Evolutionary conservation across 2,797 vertebrate genomes (phyloP), one percentile per base, ranked within the genome.

Genomic region (Muraenolepis orangiensis): DNA sequence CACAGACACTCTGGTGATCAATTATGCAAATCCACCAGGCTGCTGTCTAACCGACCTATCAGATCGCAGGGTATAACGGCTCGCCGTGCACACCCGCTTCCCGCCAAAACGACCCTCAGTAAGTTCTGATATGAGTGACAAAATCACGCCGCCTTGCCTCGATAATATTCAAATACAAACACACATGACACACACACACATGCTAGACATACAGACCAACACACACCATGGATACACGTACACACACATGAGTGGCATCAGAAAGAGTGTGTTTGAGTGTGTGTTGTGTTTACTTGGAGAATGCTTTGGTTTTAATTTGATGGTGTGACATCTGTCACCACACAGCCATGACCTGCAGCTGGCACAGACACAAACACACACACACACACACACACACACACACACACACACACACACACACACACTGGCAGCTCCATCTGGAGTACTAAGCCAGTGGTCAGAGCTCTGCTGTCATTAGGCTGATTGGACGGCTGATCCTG

Each of bases 1-100:
- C 84, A 84, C 86, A 82, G 87, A 74, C 70, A 90, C 85, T 84
- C 46, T 51, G 46, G 82, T 84, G 84, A 91, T 93, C 86, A 93
- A 93, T 92, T 90, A 93, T 93, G 91, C 88, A 93, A 90, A 92
- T 88, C 87, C 87, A 80, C 81, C 81, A n/a, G 85, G 76, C 86
- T 89, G 91, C 86, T 88, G 86, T 87, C 88, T 85, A 86, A 84
- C 86, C 84, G 77, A 83, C 85, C 78, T 91, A 51, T 51, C 46
- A 20, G 89, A 90, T 88, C 86, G 87, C 87, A 70, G 79, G 85
- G 87, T 88, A 86, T 75, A 74, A 80, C 83, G 85, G 88, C 86
- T 87, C 87, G 86, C n/a, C n/a, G n/a, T n/a, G n/a, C 88, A 87
- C 68, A 81, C 71, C 84, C 80, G 84, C 76, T 18, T 32, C 85